A percentile compares a stretch with the other conserved stretches of the same genome.
These are phyloP conservation scores for Casuarius casuarius DNA, from an alignment of 2,113 vertebrate genomes.

Conservation along the genomic window DNA sequence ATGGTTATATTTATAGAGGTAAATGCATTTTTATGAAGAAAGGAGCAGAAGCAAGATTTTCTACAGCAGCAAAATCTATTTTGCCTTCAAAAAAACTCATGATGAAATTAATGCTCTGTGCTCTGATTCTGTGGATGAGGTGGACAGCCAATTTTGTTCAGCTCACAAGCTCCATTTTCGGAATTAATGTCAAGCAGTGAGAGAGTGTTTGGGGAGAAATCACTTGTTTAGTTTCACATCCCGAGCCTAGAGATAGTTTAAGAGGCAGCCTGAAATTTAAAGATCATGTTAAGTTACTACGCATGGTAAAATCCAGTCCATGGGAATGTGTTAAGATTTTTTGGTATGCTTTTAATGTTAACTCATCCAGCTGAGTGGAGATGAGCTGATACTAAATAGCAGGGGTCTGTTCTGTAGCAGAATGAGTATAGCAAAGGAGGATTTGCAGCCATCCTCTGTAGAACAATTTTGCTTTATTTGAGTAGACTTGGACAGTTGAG, in stretches of 20 bases:
- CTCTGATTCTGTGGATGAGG: background rate
- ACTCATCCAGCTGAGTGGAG: background rate
- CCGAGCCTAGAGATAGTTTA: background rate
- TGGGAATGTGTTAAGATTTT: background rate
- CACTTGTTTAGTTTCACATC: background rate
- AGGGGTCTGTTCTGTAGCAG: background rate
- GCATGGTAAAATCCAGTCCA: background rate
- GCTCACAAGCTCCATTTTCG: background rate
- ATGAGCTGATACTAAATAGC: background rate
- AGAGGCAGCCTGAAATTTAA: background rate
- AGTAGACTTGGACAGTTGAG: background rate
- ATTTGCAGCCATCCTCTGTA: background rate
- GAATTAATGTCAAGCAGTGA: background rate
- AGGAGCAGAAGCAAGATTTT: background rate
- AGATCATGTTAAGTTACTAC: background rate
- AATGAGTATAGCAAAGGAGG: background rate
- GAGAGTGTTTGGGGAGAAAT: background rate
- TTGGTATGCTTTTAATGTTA: background rate
- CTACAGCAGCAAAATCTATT: background rate
- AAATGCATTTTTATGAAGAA: background rate
- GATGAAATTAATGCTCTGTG: background rate
- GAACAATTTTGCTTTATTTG: background rate
- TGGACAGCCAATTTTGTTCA: background rate
- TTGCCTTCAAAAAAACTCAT: background rate
- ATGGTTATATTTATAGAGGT: background rate